These are phyloP conservation scores for Clytia hemisphaerica DNA, from an alignment of 30 jellyfish, hydroid and myxozoan genomes.

Conservation along the genomic window DNA sequence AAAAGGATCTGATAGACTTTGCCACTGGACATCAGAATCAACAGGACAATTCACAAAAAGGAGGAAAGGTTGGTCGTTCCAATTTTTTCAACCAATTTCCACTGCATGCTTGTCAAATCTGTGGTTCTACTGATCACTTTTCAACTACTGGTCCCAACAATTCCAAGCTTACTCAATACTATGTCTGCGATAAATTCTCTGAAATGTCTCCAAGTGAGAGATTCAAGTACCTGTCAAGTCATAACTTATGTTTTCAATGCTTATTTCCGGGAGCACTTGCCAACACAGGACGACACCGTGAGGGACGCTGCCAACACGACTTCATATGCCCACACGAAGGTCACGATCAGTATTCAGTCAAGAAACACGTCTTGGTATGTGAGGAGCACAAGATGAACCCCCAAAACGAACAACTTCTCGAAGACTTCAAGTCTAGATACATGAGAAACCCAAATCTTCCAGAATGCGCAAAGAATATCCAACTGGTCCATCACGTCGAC, in stretches of 20 bases:
- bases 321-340: conserved; percentile 2
- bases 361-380: conserved; percentile 19
- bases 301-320: conserved; percentile 2
- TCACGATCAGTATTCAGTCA: background rate
- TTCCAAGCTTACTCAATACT: background rate
- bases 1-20: background rate
- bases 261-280: background rate
- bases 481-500: too few species aligned
- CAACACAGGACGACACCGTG: background rate
- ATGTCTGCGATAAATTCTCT: background rate
- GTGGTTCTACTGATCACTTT: background rate
- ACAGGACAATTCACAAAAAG: too few species aligned
- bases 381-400: conserved; percentile 5
- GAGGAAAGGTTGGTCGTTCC: too few species aligned
- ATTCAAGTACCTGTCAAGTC: background rate
- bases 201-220: background rate
- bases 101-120: background rate
- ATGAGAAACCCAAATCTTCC: background rate
- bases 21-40: background rate
- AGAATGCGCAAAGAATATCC: background rate
- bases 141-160: background rate
- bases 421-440: background rate
- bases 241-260: background rate
- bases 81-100: background rate
- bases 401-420: background rate